Percentiles rank a stretch among this genome's conserved stretches.
These are phyloP conservation scores for Galbula dea DNA, from an alignment of 2,113 vertebrate species.

Conservation along the genomic window DNA sequence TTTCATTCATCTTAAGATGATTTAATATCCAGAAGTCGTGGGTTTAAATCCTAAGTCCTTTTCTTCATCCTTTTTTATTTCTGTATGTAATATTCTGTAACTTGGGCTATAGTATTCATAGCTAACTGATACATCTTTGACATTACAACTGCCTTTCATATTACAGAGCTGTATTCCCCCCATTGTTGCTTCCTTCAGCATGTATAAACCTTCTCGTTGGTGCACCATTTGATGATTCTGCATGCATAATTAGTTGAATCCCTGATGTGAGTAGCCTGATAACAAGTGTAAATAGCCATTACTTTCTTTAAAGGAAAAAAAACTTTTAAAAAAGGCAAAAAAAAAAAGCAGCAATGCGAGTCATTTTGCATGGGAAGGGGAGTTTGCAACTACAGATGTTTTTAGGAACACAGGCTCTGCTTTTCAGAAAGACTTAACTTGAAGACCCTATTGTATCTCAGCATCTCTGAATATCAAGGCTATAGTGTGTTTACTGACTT, in stretches of 20 bases:
- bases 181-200: neutral
- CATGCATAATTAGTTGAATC: constrained; percentile 40
- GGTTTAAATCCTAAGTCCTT: neutral
- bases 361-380: neutral
- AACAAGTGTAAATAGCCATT: constrained; percentile 41
- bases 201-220: neutral
- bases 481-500: neutral
- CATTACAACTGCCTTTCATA: neutral
- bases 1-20: constrained; percentile 1
- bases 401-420: neutral
- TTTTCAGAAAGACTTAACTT: neutral
- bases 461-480: neutral
- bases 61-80: neutral
- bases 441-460: neutral
- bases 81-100: neutral
- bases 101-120: neutral
- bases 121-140: neutral
- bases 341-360: neutral
- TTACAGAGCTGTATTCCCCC: neutral
- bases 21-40: neutral
- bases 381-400: neutral
- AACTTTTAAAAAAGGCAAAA: too few species aligned
- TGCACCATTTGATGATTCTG: constrained; percentile 33
- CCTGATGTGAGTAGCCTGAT: constrained; percentile 26
- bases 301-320: neutral